A percentile compares a stretch with the other conserved stretches of the same genome.
These are phyloP conservation scores for Arnoldichthys spilopterus DNA, from an alignment of 2,797 vertebrate genomes.

Conservation along the genomic window DNA sequence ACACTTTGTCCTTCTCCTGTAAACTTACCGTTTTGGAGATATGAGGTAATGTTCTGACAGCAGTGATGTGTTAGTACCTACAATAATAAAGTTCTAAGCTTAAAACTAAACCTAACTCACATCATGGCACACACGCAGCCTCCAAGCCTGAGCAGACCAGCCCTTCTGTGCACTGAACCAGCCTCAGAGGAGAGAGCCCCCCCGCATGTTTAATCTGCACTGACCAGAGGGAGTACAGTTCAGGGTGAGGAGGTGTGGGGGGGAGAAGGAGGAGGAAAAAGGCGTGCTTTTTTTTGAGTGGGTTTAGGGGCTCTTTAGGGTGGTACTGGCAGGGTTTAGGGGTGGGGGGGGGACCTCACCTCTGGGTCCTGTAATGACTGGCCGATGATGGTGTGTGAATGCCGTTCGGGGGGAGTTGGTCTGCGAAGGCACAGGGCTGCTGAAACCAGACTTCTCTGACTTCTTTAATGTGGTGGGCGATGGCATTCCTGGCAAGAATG, in stretches of 20 bases:
- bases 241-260: slow-evolving; percentile 23
- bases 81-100: background rate
- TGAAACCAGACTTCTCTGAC: slow-evolving; percentile 98
- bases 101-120: background rate
- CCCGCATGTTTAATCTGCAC: slow-evolving; percentile 6
- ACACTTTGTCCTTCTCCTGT: too few relatives aligned
- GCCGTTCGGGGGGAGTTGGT: slow-evolving; percentile 92
- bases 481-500: slow-evolving; percentile 94
- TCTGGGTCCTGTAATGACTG: slow-evolving; percentile 96
- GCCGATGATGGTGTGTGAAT: slow-evolving; percentile 96
- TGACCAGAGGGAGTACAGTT: slow-evolving; percentile 8
- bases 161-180: background rate
- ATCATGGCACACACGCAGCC: background rate
- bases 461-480: slow-evolving; percentile 94
- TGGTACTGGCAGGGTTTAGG: slow-evolving; percentile 30
- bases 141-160: slow-evolving; percentile 10
- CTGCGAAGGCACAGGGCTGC: slow-evolving; percentile 88
- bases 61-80: background rate
- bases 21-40: too few relatives aligned
- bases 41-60: background rate
- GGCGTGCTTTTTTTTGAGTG: background rate
- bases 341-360: slow-evolving; percentile 84
- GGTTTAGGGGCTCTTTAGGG: slow-evolving; percentile 31
- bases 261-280: slow-evolving; percentile 30
- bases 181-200: slow-evolving; percentile 9